Base-by-base conservation (phyloP, 1,140 invertebrate species). In the Zaprionus vittiger region DNA sequence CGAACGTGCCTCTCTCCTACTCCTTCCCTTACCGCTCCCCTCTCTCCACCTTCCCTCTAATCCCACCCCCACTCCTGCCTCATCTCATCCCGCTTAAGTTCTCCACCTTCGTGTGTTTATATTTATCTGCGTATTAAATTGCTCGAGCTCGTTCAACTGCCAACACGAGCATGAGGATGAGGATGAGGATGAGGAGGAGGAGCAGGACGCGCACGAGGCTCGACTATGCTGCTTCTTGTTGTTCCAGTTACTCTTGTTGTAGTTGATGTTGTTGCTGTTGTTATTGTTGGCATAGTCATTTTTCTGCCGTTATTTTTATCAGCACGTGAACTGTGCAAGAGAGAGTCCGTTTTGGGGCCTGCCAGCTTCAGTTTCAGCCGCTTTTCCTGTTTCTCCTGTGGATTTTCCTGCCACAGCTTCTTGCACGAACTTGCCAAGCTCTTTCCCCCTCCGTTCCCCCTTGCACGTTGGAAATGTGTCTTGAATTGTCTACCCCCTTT, bases 71-170 rank as follows among this genome's bases (percentile, higher is more conserved):
- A 52, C 68, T 60, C 60, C 28, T 73, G 55, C 49, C 17, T 15
- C 41, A 47, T 2, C 41, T 47, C 41, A 34, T 34, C 31, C n/a
- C 41, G n/a, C 41, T 47, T 47, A 47, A 47, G 41, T 47, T 20
- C 41, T 47, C 41, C 41, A 17, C n/a, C 54, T 60, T 73, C 62
- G 81, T 80, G 57, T 77, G 61, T 65, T 73, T 68, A 79, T 89
- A 82, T 89, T 89, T 89, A 90, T 89, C 84, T 89, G 74, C 74
- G 84, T 89, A 87, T 87, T 87, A 87, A 87, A 89, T 89, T 87
- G 84, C 84, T 47, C 7, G 67, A 83, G 76, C 84, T 89, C 81
- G 81, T 90, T 78, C 75, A 61, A 61, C 28, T 37, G 41, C 60
- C 26, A 37, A 57, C 26, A 31, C n/a, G 41, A 47, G 41, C 2